phyloP scores from a whole-genome alignment of 1,140 invertebrate genomes.

The Diuraphis noxia region DNA sequence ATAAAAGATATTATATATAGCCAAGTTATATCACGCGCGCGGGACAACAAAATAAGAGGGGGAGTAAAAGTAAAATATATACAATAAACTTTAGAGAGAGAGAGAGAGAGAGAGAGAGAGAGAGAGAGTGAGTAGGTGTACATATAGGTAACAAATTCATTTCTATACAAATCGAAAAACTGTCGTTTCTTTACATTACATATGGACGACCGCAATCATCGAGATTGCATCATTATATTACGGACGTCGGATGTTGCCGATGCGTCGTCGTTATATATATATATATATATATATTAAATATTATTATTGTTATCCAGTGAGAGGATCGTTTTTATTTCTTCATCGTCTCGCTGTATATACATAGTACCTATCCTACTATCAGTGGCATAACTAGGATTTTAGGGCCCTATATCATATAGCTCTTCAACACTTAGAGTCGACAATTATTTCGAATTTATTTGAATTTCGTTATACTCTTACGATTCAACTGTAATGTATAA shows the following conservation, averaged over 20 bases:
- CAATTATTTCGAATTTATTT: not conserved
- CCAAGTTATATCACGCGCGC: not conserved
- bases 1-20: not conserved
- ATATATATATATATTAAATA: not conserved
- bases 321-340: not conserved
- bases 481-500: too few relatives aligned
- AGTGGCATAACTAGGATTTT: too few relatives aligned
- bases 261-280: not conserved
- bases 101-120: too few relatives aligned
- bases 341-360: not conserved
- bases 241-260: not conserved
- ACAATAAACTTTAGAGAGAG: not conserved
- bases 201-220: constrained; percentile 5
- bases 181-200: not conserved
- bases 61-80: not conserved
- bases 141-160: not conserved
- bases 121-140: not conserved
- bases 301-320: not conserved
- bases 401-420: too few relatives aligned
- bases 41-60: not conserved
- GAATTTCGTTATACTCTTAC: too few relatives aligned
- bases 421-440: too few relatives aligned
- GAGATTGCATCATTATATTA: constrained; percentile 11
- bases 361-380: not conserved
- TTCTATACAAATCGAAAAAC: constrained; percentile 8